Evolutionary conservation across 2,113 vertebrate species (phyloP).

Genomic region (Hippocampus zosterae): DNA sequence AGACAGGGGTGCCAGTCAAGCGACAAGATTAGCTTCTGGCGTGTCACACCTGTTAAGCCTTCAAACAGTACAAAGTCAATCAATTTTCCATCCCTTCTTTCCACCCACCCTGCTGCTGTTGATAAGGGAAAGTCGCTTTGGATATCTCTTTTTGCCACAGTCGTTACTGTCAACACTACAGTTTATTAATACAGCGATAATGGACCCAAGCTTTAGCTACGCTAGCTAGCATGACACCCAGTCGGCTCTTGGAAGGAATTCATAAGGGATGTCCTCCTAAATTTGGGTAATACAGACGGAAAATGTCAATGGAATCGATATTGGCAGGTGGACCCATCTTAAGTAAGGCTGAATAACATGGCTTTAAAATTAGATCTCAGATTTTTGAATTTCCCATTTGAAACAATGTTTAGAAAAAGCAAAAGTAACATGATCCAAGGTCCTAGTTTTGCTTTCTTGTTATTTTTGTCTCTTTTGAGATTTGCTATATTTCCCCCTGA

Average conservation of each 20-base stretch:
- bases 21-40: conserved; percentile 42
- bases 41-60: conserved; percentile 25
- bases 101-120: neutral
- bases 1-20: conserved; percentile 48
- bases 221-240: neutral
- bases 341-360: too few relatives aligned
- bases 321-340: neutral
- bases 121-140: conserved; percentile 33
- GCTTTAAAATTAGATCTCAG: too few relatives aligned
- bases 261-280: neutral
- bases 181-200: conserved; percentile 23
- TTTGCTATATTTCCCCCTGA: neutral
- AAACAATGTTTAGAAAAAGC: neutral
- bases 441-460: neutral
- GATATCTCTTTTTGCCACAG: conserved; percentile 25
- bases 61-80: conserved; percentile 21
- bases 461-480: neutral
- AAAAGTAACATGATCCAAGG: neutral
- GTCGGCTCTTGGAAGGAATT: neutral
- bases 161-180: conserved; percentile 1
- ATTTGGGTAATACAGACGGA: neutral
- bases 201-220: conserved; percentile 12
- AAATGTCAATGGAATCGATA: neutral
- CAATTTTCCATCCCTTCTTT: conserved; percentile 19
- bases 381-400: neutral